Evolutionary conservation across 2,888 invertebrate genomes (phyloP).

Genomic region (Lamproptera curius): DNA sequence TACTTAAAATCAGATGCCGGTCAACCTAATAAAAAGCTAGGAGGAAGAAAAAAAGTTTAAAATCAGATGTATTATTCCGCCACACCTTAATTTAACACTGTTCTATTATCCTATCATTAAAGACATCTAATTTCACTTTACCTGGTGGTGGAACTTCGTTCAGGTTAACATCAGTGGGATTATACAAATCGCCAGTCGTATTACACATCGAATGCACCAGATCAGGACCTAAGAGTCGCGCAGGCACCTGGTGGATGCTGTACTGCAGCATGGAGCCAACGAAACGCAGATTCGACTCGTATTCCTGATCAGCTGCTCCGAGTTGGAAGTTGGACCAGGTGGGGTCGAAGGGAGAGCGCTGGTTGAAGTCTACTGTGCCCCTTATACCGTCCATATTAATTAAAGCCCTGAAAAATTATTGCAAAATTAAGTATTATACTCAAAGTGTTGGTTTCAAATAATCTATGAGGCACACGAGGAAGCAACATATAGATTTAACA

Average conservation of each 20-base stretch:
- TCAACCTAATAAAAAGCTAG: no score
- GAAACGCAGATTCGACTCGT: slow-evolving; percentile 85
- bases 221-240: slow-evolving; percentile 50
- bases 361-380: slow-evolving; percentile 87
- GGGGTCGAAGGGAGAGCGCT: slow-evolving; percentile 90
- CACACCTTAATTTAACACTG: no score
- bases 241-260: slow-evolving; percentile 84
- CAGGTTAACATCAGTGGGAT: slow-evolving; percentile 82
- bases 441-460: no score
- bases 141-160: slow-evolving; percentile 82
- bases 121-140: slow-evolving; percentile 32
- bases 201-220: slow-evolving; percentile 75
- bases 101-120: no score
- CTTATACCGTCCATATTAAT: slow-evolving; percentile 88
- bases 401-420: slow-evolving; percentile 83
- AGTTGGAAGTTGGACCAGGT: slow-evolving; percentile 87
- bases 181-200: slow-evolving; percentile 85
- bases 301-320: slow-evolving; percentile 80
- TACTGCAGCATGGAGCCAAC: slow-evolving; percentile 85
- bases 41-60: not conserved
- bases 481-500: no score
- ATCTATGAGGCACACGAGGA: no score
- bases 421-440: no score
- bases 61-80: no score
- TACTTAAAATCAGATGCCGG: no score